Conservation (phyloP, 2,113 vertebrate species). For the Myiozetetes cayanensis region DNA sequence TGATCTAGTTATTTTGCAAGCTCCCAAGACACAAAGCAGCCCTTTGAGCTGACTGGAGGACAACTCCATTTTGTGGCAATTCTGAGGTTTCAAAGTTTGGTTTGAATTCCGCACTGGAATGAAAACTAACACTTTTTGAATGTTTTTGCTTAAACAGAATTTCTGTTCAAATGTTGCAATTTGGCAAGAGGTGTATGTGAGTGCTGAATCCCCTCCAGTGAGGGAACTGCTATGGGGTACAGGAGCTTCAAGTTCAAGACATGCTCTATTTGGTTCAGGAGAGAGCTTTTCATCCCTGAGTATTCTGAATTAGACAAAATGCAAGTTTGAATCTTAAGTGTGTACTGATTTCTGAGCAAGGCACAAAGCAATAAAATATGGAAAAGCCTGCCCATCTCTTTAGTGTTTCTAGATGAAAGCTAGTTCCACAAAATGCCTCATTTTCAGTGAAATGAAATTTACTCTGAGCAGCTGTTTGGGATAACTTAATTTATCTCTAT, state of each 20-base stretch:
- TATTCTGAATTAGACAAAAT: not conserved
- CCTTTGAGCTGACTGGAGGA: not conserved
- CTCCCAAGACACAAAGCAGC: slow-evolving; percentile 18
- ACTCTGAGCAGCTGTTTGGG: not conserved
- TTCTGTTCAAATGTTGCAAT: slow-evolving; percentile 23
- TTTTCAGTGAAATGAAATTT: not conserved
- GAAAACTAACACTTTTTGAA: slow-evolving; percentile 38
- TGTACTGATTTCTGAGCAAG: not conserved
- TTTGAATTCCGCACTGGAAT: slow-evolving; percentile 29
- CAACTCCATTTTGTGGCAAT: not conserved
- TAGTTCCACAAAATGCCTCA: not conserved
- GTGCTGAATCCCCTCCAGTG: not conserved
- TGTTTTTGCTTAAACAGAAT: slow-evolving; percentile 16
- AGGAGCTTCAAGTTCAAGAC: not conserved
- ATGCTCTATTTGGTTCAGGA: not conserved
- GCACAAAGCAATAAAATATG: not conserved
- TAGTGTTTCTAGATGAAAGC: not conserved
- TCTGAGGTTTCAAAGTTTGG: slow-evolving; percentile 45
- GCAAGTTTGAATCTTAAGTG: not conserved
- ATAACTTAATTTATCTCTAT: not conserved
- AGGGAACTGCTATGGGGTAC: not conserved
- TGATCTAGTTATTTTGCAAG: not conserved
- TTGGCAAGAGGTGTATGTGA: slow-evolving; percentile 10
- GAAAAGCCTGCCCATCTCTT: not conserved
- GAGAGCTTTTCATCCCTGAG: not conserved